Base-by-base conservation (phyloP, 1,140 invertebrate genomes). In the Goniozus legneri region DNA sequence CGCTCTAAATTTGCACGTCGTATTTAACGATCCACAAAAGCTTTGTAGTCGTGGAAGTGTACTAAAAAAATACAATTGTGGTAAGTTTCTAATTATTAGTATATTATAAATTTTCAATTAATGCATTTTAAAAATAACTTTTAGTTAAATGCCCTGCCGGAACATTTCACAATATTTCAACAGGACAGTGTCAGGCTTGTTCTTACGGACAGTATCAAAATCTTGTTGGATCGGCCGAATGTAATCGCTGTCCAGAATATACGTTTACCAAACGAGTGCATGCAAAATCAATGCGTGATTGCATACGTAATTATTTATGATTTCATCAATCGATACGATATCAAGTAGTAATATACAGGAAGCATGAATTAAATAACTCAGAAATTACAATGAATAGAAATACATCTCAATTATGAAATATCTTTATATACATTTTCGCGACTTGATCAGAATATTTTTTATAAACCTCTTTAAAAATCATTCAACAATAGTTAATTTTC, bases 81-180 rank as follows among this genome's bases (percentile, higher is more conserved):
- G 70, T 71, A 31, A 47, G 43, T 58, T 44, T 15, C 38, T n/a
- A 32, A 49, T 8, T n/a, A n/a, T n/a, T n/a, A n/a, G n/a, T n/a
- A n/a, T n/a, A n/a, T n/a, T n/a, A n/a, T n/a, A n/a, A n/a, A n/a
- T n/a, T n/a, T n/a, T n/a, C 24, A 4, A 27, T 6, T 27, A 27
- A 27, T 27, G 10, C 4, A 27, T 14, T 14, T 35, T 18, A 35
- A 39, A 19, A 51, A 37, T 18, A 38, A 16, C 16, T 48, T 47
- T 38, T 52, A 83, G 84, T 86, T 8, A 79, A 79, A 56, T 88
- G 85, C 63, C 82, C 84, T 3, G 63, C 76, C 52, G 85, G 85
- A 15, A 84, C 83, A n/a, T 85, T 81, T 59, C 82, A 80, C 56
- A 81, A 85, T 65, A 64, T 69, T 0, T 72, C 78, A 2, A 62